These are phyloP conservation scores for Pedetes capensis DNA, from an alignment of 2,113 vertebrate species.

Conservation along the genomic window DNA sequence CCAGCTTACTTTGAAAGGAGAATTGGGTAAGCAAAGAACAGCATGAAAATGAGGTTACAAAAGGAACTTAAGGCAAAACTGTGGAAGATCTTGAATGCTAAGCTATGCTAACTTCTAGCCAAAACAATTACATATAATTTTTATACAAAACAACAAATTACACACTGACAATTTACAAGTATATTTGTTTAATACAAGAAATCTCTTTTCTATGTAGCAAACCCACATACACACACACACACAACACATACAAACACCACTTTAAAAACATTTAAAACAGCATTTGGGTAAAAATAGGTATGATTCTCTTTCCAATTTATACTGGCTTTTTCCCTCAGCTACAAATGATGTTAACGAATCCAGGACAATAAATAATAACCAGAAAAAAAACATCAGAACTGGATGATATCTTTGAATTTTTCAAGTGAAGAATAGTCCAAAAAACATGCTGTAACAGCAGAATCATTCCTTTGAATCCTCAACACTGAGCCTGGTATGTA, in stretches of 20 bases:
- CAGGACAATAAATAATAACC: background rate
- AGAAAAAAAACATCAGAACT: background rate
- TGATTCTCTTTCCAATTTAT: background rate
- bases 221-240: background rate
- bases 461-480: background rate
- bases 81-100: background rate
- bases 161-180: background rate
- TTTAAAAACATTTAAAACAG: conserved; percentile 24
- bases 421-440: background rate
- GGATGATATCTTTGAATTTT: background rate
- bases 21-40: background rate
- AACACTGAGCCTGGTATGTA: no score
- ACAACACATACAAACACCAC: background rate
- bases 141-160: background rate
- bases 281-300: background rate
- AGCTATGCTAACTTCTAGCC: background rate
- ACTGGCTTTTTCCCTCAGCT: background rate
- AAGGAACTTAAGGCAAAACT: background rate
- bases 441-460: background rate
- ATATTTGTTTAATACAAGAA: background rate
- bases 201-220: background rate
- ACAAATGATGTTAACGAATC: background rate
- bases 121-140: background rate
- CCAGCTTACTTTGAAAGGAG: background rate
- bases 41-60: background rate